Evolutionary conservation across 2,888 invertebrate genomes (phyloP).

Genomic region (Theretra japonica): DNA sequence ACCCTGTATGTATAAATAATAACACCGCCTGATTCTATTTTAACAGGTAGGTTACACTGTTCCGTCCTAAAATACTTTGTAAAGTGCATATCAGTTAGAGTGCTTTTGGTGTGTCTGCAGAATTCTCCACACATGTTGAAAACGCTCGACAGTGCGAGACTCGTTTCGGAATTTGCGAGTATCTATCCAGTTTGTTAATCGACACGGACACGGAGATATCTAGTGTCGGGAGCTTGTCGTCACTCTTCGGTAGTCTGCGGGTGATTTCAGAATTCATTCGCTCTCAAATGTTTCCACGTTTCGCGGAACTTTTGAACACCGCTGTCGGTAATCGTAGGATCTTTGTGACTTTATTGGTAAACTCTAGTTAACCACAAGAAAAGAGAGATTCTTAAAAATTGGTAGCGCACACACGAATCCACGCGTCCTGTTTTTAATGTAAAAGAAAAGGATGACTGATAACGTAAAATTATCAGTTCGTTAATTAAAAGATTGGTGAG

Average conservation of each 20-base stretch:
- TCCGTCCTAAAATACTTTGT: neutral
- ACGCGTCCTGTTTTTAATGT: no score
- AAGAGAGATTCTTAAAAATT: no score
- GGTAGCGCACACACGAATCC: no score
- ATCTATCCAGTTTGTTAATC: slow-evolving; percentile 5
- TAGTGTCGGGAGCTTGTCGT: slow-evolving; percentile 6
- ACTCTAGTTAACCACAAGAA: no score
- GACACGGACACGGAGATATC: neutral
- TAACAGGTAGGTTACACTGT: no score
- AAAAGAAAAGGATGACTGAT: no score
- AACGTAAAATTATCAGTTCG: no score
- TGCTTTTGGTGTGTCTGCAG: neutral
- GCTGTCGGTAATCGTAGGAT: neutral
- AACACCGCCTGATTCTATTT: no score
- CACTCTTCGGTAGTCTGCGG: neutral
- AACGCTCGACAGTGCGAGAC: neutral
- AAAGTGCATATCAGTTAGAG: neutral
- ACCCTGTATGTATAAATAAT: no score
- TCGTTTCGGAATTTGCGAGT: neutral
- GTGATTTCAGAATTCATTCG: neutral
- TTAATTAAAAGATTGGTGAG: no score
- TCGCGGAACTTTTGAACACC: neutral
- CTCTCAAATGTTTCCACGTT: neutral
- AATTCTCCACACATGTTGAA: slow-evolving; percentile 1
- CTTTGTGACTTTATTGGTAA: no score